Base-by-base conservation (phyloP, 2,888 invertebrate species). In the Altica lythri region DNA sequence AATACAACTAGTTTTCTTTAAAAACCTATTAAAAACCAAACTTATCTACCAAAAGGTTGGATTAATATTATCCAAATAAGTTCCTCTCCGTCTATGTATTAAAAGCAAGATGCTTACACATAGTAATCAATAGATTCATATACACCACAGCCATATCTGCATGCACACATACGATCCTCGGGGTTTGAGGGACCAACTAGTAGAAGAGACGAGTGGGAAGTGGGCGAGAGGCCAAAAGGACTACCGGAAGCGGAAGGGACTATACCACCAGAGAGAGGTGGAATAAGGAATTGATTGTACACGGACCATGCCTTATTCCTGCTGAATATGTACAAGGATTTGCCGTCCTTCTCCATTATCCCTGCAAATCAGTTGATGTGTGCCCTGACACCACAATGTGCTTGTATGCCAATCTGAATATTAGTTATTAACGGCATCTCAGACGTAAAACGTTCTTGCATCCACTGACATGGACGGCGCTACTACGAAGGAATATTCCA, bases 201-300 rank as follows among this genome's bases (percentile, higher is more conserved):
- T 2, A 10, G 29, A 40, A 45, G 14, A 34, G 45, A 35, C 9
- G 12, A 37, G 16, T 43, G 43, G 53, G 38, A 18, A 58, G 44
- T 58, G 60, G 62, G 60, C 59, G 64, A 56, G 52, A 60, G 55
- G 58, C 51, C 57, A 54, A 47, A 52, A 61, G 65, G 70, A 66
- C 66, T 66, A 63, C 66, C 67, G 68, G 67, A 70, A 68, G 60
- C 67, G 67, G 67, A 68, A 70, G 68, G 67, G 68, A 63, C 68
- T 62, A 57, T 53, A 49, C 57, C 35, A 42, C 47, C 34, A 54
- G 22, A 35, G 18, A 32, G 47, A 66, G 70, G 68, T 68, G 69
- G 72, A 70, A 72, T 71, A 72, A 72, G 72, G 72, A 73, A 73
- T 72, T 72, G 72, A 73, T 73, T 73, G 71, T 71, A 71, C 67